Percentiles rank a stretch among this genome's conserved stretches.
Evolutionary conservation across 2,797 vertebrate species (phyloP).

Genomic region (Catamblyrhynchus diadema): DNA sequence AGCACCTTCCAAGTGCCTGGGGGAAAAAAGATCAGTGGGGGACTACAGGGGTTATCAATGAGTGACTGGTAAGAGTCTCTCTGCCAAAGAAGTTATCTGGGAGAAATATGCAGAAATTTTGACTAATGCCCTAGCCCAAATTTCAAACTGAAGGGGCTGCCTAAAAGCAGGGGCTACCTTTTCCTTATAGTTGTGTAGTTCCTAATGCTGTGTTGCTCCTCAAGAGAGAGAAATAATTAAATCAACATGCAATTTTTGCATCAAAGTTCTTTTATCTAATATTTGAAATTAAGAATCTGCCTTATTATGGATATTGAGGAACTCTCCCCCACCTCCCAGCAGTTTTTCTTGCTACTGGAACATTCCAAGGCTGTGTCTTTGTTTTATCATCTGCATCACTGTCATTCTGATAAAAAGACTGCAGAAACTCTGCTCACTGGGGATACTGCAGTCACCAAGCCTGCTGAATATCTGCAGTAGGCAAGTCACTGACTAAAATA

Average conservation of each 20-base stretch:
- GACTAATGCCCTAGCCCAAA: neutral
- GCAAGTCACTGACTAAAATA: conserved; percentile 21
- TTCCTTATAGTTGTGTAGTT: neutral
- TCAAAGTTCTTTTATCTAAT: neutral
- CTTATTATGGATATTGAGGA: neutral
- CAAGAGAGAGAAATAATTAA: neutral
- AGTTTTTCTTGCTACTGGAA: neutral
- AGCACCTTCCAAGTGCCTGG: neutral
- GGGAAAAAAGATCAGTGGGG: neutral
- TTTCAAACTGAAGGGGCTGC: neutral
- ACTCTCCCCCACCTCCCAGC: neutral
- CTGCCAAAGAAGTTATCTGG: neutral
- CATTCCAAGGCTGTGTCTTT: conserved; percentile 10
- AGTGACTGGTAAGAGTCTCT: neutral
- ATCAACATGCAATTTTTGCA: neutral
- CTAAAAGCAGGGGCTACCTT: neutral
- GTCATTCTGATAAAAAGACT: conserved; percentile 39
- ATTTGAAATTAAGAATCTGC: neutral
- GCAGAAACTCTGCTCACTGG: conserved; percentile 34
- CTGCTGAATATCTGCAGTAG: conserved; percentile 33
- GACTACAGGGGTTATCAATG: neutral
- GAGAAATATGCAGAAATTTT: neutral
- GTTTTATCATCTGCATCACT: conserved; percentile 38
- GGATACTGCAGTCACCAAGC: conserved; percentile 41
- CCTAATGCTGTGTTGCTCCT: neutral